Percentiles rank a stretch among this genome's conserved stretches.
phyloP scores from a whole-genome alignment of 2,797 vertebrate species.

The Cercopithecus hamlyni region DNA sequence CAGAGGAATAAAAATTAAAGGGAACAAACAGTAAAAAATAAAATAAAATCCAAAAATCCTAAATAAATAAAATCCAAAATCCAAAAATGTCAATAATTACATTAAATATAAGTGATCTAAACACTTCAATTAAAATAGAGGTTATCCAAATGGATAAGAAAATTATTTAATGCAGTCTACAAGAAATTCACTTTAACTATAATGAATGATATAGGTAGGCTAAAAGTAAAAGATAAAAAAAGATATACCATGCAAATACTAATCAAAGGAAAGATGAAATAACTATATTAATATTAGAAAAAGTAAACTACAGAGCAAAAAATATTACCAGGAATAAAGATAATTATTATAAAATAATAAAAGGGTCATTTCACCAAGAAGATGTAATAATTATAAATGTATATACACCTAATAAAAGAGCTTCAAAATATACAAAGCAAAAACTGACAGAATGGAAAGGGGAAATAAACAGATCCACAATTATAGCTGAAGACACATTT shows the following conservation, averaged over 20 bases:
- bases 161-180: background rate
- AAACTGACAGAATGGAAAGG: background rate
- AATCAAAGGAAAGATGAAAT: constrained; percentile 5
- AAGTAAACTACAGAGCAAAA: constrained; percentile 1
- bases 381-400: background rate
- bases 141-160: background rate
- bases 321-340: background rate
- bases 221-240: constrained; percentile 34
- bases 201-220: constrained; percentile 19
- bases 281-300: constrained; percentile 2
- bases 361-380: background rate
- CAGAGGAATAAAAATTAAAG: background rate
- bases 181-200: constrained; percentile 33
- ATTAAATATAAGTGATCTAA: background rate
- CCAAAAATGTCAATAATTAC: background rate
- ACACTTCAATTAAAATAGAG: background rate
- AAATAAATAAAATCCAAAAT: background rate
- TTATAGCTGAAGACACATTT: background rate
- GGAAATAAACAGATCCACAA: background rate
- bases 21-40: background rate
- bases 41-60: background rate
- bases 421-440: constrained; percentile 2
- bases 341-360: background rate
- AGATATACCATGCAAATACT: background rate
- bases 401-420: background rate